Conservation (phyloP, 2,888 invertebrate genomes). For the Branchipolynoe longqiensis region DNA sequence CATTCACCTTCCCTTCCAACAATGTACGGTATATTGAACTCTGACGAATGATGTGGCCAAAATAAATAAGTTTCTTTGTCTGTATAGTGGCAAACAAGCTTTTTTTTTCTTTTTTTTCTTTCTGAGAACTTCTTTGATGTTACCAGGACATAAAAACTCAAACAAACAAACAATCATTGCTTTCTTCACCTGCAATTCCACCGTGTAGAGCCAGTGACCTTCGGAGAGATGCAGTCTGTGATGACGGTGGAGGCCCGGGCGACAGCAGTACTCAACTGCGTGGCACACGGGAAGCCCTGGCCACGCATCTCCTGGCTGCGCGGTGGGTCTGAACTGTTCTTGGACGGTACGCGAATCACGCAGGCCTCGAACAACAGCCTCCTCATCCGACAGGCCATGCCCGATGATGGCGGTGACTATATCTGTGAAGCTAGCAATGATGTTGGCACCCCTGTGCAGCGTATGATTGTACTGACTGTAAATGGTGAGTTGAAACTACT, state of each 20-base stretch:
- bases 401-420: slow-evolving; percentile 90
- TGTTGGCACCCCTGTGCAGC: slow-evolving; percentile 86
- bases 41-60: too few species aligned
- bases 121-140: too few species aligned
- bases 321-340: slow-evolving; percentile 64
- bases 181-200: too few species aligned
- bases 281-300: slow-evolving; percentile 74
- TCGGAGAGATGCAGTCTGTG: slow-evolving; percentile 74
- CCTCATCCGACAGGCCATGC: slow-evolving; percentile 86
- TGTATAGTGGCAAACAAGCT: too few species aligned
- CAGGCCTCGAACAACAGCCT: slow-evolving; percentile 85
- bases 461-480: slow-evolving; percentile 87
- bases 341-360: slow-evolving; percentile 65
- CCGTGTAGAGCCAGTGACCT: slow-evolving; percentile 73
- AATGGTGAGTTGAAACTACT: slow-evolving; percentile 86
- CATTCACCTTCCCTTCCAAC: too few species aligned
- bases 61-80: too few species aligned
- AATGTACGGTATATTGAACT: too few species aligned
- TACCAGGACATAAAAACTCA: too few species aligned
- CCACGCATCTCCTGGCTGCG: slow-evolving; percentile 75
- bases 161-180: too few species aligned
- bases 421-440: slow-evolving; percentile 91
- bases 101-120: too few species aligned
- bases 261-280: slow-evolving; percentile 76
- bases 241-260: slow-evolving; percentile 73